Evolutionary conservation across 2,888 invertebrate species (phyloP), one percentile per base, ranked within the genome.

Genomic region (Agrilus cyanescens): DNA sequence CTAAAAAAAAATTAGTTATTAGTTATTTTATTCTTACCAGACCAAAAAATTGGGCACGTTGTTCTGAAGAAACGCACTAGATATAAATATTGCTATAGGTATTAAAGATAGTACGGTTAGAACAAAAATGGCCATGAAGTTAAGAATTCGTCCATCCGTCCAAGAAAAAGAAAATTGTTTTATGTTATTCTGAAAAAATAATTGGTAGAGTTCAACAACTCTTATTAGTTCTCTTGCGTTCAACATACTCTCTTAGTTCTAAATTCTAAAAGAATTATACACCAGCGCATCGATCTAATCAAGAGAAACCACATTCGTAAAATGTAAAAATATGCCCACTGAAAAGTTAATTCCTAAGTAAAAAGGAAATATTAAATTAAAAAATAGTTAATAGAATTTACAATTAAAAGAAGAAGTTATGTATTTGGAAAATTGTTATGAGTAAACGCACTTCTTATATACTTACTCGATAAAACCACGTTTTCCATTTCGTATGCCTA

Each of bases 321-420:
- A 3, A 56, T 46, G 38, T 62, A 62, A 46, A 62, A 63, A 41
- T 54, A 63, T 4, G 55, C 51, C 59, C 62, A 63, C 39, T 63
- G 63, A 41, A 63, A 60, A 12, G 57, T 50, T 6, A 59, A 37
- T 41, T 60, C 57, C 63, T 63, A 50, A 56, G 47, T 30, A 35
- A 29, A 13, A n/a, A n/a, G n/a, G n/a, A n/a, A n/a, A n/a, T n/a
- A n/a, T n/a, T n/a, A n/a, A n/a, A n/a, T n/a, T n/a, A n/a, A n/a
- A n/a, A n/a, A n/a, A n/a, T 12, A n/a, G 13, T 37, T 40, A 20
- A 31, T 35, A 35, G 5, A 35, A 4, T 35, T 14, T 4, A 4
- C 18, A 15, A 12, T 35, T 35, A 4, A 12, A 35, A 4, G 3
- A 14, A 13, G 13, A 13, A 20, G 16, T 2, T 25, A 30, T 29